These are phyloP conservation scores for Drosophila tanythrix DNA, from an alignment of 2,888 invertebrate genomes.

Conservation along the genomic window DNA sequence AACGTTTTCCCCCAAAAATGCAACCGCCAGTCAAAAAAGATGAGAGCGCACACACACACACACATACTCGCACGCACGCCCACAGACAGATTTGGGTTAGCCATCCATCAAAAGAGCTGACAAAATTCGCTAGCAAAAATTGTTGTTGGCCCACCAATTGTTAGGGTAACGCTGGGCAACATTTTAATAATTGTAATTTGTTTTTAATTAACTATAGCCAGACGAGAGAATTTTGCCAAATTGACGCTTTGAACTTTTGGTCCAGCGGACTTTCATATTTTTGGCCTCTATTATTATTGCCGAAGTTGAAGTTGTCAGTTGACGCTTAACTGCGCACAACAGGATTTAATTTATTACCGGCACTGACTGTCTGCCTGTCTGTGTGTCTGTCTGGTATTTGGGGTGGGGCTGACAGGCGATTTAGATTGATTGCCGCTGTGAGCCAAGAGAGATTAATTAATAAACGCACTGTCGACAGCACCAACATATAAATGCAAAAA, in stretches of 20 bases:
- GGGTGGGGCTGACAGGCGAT: conserved; percentile 68
- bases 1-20: conserved; percentile 64
- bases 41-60: conserved; percentile 7
- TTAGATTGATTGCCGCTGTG: conserved; percentile 70
- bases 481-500: conserved; percentile 45
- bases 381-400: conserved; percentile 14
- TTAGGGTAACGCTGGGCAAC: conserved; percentile 55
- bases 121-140: conserved; percentile 33
- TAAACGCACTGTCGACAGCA: conserved; percentile 49
- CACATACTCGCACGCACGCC: conserved; percentile 2
- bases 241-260: conserved; percentile 52
- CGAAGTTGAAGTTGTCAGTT: conserved; percentile 21
- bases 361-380: conserved; percentile 30
- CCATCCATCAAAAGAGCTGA: conserved; percentile 69
- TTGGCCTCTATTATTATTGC: conserved; percentile 11
- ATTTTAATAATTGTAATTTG: conserved; percentile 72
- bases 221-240: conserved; percentile 23
- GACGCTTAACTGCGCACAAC: conserved; percentile 48
- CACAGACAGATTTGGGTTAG: conserved; percentile 31
- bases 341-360: conserved; percentile 70
- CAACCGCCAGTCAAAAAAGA: conserved; percentile 28
- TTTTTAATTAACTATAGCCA: conserved; percentile 71
- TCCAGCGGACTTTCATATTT: conserved; percentile 20
- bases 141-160: conserved; percentile 31
- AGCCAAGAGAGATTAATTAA: conserved; percentile 53